phyloP scores from a whole-genome alignment of 2,888 invertebrate genomes.

The Drosophila vallismaia region DNA sequence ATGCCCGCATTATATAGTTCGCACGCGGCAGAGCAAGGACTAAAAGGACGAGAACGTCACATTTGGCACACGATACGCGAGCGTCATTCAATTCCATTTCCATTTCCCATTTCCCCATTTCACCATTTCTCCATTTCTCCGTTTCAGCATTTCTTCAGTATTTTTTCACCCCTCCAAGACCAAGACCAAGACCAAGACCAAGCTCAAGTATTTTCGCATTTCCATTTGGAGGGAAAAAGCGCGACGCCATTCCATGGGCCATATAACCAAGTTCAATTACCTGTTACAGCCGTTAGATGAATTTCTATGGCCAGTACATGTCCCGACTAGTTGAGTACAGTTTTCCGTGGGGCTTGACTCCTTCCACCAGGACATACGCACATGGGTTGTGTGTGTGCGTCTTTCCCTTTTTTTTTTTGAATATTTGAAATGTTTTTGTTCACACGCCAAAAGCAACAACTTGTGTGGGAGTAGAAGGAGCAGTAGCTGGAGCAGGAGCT shows the following conservation, averaged over 20 bases:
- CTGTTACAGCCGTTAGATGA: constrained; percentile 84
- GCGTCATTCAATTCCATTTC: constrained; percentile 77
- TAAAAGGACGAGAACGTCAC: constrained; percentile 34
- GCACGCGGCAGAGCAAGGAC: constrained; percentile 52
- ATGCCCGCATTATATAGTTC: constrained; percentile 80
- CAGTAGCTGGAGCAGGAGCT: no score
- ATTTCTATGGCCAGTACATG: constrained; percentile 82
- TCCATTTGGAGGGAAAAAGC: constrained; percentile 34
- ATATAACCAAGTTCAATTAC: constrained; percentile 83
- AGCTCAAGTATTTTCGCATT: no score
- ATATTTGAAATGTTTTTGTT: constrained; percentile 81
- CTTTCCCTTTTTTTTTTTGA: constrained; percentile 54
- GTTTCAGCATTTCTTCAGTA: neutral
- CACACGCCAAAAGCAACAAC: constrained; percentile 50
- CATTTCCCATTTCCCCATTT: constrained; percentile 35
- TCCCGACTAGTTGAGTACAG: constrained; percentile 71
- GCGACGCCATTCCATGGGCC: constrained; percentile 67
- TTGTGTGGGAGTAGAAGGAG: neutral
- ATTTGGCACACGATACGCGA: constrained; percentile 56
- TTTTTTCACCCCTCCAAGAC: neutral
- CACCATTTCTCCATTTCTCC: neutral
- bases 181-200: constrained; percentile 8
- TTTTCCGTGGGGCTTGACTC: no score
- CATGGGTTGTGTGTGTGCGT: constrained; percentile 10
- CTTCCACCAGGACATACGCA: constrained; percentile 9